A percentile compares a stretch with the other conserved stretches of the same genome.
These are phyloP conservation scores for Pimpla rufipes DNA, from an alignment of 2,888 invertebrate species.

Conservation along the genomic window DNA sequence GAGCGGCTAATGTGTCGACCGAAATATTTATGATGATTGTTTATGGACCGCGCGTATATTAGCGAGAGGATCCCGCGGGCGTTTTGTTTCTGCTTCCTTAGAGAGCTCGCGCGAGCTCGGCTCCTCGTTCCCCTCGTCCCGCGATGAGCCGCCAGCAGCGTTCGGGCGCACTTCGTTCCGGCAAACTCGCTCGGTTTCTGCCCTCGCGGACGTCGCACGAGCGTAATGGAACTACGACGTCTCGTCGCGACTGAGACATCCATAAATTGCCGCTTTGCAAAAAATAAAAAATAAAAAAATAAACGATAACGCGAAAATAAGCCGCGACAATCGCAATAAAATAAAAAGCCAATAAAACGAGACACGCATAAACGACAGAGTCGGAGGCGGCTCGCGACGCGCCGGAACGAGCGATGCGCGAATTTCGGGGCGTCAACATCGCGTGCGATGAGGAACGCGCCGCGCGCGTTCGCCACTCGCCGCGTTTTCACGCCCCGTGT, in stretches of 20 bases:
- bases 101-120: conserved; percentile 63
- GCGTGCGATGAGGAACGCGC: conserved; percentile 41
- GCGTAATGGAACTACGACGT: conserved; percentile 65
- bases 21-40: conserved; percentile 85
- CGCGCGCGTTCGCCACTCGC: conserved; percentile 9
- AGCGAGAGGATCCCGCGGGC: conserved; percentile 76
- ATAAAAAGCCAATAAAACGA: conserved; percentile 48
- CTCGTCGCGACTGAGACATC: conserved; percentile 39
- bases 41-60: conserved; percentile 84
- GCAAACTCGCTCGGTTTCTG: conserved; percentile 46
- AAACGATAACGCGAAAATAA: conserved; percentile 9
- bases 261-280: neutral
- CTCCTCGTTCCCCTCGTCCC: conserved; percentile 59
- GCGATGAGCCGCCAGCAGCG: conserved; percentile 42
- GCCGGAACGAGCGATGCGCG: conserved; percentile 37
- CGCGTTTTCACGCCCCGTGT: conserved; percentile 61
- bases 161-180: conserved; percentile 52
- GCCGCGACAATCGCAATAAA: conserved; percentile 11
- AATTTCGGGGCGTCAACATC: conserved; percentile 65
- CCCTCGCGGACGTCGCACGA: conserved; percentile 47
- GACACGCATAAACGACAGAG: conserved; percentile 36
- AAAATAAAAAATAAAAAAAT: no score
- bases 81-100: conserved; percentile 73
- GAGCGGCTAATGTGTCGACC: conserved; percentile 83
- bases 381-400: conserved; percentile 19